Conservation (phyloP, 2,888 invertebrate species). For the Didymodactylos carnosus region DNA sequence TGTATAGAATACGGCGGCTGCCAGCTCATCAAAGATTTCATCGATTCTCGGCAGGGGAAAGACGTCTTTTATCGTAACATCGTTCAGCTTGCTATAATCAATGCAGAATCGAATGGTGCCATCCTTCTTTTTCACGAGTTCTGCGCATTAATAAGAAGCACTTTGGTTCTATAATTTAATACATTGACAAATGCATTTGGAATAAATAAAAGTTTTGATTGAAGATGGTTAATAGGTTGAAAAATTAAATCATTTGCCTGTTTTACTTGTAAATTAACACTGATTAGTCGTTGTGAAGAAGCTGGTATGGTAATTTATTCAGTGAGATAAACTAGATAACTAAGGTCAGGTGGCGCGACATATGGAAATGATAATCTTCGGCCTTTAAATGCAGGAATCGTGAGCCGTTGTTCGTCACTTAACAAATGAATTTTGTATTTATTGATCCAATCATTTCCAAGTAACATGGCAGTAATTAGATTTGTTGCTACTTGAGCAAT, state of each 20-base stretch:
- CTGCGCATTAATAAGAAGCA: background rate
- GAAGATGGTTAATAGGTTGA: background rate
- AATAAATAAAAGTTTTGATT: background rate
- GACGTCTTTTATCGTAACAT: constrained; percentile 15
- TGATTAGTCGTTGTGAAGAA: background rate
- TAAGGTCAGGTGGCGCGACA: background rate
- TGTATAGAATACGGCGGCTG: constrained; percentile 8
- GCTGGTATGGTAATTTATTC: background rate
- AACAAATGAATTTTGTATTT: background rate
- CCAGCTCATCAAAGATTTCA: constrained; percentile 16
- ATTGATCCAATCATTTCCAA: background rate
- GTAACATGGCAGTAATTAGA: background rate
- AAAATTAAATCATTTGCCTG: background rate
- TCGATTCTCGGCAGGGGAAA: constrained; percentile 16
- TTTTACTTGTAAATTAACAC: background rate
- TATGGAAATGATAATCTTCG: background rate
- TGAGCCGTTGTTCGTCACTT: background rate
- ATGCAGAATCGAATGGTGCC: constrained; percentile 13
- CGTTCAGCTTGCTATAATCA: constrained; percentile 16
- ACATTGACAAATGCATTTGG: background rate
- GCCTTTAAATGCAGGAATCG: background rate
- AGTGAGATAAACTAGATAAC: background rate
- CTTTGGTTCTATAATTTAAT: background rate
- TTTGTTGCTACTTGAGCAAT: background rate
- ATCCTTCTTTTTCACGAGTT: constrained; percentile 7